phyloP scores from a whole-genome alignment of 1,140 invertebrate species.

The Heliothis virescens region DNA sequence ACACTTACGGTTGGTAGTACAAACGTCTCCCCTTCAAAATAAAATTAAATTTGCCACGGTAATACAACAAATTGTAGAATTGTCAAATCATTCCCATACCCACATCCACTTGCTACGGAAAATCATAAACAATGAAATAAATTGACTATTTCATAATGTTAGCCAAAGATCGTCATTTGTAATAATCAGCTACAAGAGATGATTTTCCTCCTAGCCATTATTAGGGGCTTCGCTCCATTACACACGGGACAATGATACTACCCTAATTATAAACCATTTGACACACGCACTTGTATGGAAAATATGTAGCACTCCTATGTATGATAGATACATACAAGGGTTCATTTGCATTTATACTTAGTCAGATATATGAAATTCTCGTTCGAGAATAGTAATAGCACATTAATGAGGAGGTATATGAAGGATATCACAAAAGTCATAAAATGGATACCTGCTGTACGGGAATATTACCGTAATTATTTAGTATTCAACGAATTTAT shows the following conservation, averaged over 20 bases:
- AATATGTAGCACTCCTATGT: constrained; percentile 44
- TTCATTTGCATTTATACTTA: constrained; percentile 14
- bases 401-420: constrained; percentile 52
- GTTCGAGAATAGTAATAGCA: constrained; percentile 57
- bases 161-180: constrained; percentile 80
- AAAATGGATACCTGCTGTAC: constrained; percentile 49
- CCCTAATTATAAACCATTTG: constrained; percentile 83
- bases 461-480: constrained; percentile 55
- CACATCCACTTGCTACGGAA: constrained; percentile 62
- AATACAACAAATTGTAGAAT: constrained; percentile 46
- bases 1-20: neutral
- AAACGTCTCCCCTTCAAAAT: neutral
- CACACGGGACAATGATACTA: constrained; percentile 75
- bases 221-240: constrained; percentile 71
- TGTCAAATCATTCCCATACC: constrained; percentile 68
- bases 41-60: constrained; percentile 36
- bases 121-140: constrained; percentile 65
- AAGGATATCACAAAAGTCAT: constrained; percentile 45
- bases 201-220: constrained; percentile 58
- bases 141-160: constrained; percentile 57
- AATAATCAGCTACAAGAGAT: constrained; percentile 75
- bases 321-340: constrained; percentile 21
- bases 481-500: constrained; percentile 55
- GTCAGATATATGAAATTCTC: constrained; percentile 41
- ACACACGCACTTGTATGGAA: constrained; percentile 69